Percentiles rank a stretch among this genome's conserved stretches.
These are phyloP conservation scores for Tamandua tetradactyla DNA, from an alignment of 2,797 vertebrate species.

Conservation along the genomic window DNA sequence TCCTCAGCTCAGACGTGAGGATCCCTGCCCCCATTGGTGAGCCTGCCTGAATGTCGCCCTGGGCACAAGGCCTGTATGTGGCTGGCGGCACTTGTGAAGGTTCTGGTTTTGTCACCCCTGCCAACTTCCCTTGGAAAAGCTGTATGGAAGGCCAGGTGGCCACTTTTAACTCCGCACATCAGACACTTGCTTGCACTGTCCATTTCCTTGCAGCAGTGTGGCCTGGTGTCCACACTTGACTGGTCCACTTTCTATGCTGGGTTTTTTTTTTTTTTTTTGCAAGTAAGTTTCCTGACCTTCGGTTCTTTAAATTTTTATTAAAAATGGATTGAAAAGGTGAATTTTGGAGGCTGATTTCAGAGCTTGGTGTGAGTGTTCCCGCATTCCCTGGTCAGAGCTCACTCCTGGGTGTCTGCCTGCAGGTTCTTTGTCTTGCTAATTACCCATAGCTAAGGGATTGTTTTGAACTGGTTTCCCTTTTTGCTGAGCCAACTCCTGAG, in stretches of 20 bases:
- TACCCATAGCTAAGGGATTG: background rate
- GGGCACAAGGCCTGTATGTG: background rate
- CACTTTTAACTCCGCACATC: background rate
- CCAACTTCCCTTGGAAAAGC: background rate
- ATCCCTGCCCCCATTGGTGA: background rate
- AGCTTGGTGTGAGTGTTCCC: background rate
- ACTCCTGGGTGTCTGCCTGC: background rate
- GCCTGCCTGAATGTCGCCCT: background rate
- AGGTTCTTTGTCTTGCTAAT: background rate
- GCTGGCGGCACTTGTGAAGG: background rate
- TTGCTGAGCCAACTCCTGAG: background rate
- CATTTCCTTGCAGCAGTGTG: background rate
- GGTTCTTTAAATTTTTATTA: background rate
- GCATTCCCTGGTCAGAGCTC: background rate
- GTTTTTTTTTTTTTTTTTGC: too few species aligned
- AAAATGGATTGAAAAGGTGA: background rate
- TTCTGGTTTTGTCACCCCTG: background rate
- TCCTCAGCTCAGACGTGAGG: background rate
- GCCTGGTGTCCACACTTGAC: accelerated
- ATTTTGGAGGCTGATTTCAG: background rate
- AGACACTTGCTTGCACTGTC: background rate
- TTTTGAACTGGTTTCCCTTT: background rate
- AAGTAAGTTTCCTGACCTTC: background rate
- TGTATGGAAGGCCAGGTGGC: background rate
- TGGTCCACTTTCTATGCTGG: too few species aligned